Evolutionary conservation across 1,140 invertebrate species (phyloP).

Genomic region (honey bee (Apis mellifera)): Amel_HAv3.1 CM009931.2:27614501-27615000

Average conservation of each 20-base stretch:
- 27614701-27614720: constrained; percentile 39
- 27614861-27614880: too few species aligned
- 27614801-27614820: constrained; percentile 36
- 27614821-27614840: background rate
- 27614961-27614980: too few species aligned
- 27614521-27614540: too few species aligned
- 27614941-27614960: too few species aligned
- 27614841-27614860: too few species aligned
- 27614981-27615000: too few species aligned
- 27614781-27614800: constrained; percentile 47
- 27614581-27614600: background rate
- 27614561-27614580: background rate
- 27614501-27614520: too few species aligned
- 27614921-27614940: too few species aligned
- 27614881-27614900: too few species aligned
- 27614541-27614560: background rate
- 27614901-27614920: too few species aligned
- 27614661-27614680: constrained; percentile 21
- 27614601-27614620: background rate
- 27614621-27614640: background rate
- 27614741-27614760: constrained; percentile 16
- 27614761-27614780: constrained; percentile 50
- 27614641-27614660: background rate
- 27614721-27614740: constrained; percentile 36
- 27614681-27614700: constrained; percentile 33